Base-by-base conservation (phyloP, 2,797 vertebrate genomes). In the Tapirus indicus region DNA sequence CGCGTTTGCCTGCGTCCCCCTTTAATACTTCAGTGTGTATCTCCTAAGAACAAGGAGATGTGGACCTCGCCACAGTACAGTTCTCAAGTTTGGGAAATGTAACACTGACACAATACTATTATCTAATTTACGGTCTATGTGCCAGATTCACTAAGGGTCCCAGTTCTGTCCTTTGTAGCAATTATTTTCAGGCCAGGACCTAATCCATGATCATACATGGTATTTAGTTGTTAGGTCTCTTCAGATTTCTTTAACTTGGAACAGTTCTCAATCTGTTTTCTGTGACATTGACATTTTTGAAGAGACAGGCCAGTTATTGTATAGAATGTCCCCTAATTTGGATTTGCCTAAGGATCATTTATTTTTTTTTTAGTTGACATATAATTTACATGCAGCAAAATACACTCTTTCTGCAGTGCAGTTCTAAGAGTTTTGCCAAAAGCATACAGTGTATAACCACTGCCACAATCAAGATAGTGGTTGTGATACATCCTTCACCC, bases 331-430 rank as follows among this genome's bases (percentile, higher is more conserved):
- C 20, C 25, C 91, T 54, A 29, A 38, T 78, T 91, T 95, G 56
- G 29, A 74, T 92, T 91, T 96, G 29, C 72, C 41, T 69, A 44
- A 69, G 74, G 38, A 64, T 92, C 29, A 10, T 66, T 93, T 56
- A 6, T 62, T 88, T 91, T 84, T 78, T n/a, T n/a, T 94, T 62
- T 25, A 49, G 38, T 20, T 91, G 62, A 89, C 35, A 27, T 90
- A 38, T 49, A 88, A 93, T 87, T 94, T 79, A 87, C 35, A 54
- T 56, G 60, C 38, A 75, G n/a, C 52, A 95, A 95, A 89, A 87
- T 17, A 6, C 68, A n/a, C 52, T 68, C 64, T 87, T 93, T 92
- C 49, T 52, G n/a, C 95, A 92, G 12, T 62, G 38, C 2, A 32
- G 20, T 38, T 49, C 35, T 47, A 1, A 52, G 66, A 69, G 23